Evolutionary conservation across 2,888 invertebrate genomes (phyloP), one percentile per base, ranked within the genome.

Genomic region (Tupiocoris notatus): DNA sequence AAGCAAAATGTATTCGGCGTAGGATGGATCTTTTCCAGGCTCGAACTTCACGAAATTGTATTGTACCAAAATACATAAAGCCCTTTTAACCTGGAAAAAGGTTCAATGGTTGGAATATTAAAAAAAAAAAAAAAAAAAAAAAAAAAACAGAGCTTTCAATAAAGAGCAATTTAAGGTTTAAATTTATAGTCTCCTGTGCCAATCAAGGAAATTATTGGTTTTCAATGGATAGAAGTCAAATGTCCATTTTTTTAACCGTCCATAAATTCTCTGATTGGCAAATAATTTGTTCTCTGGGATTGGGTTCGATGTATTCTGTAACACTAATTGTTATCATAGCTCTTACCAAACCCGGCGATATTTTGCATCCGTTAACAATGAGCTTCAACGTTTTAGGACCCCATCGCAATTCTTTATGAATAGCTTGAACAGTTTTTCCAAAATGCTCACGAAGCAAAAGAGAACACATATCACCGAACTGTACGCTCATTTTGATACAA

Each of bases 41-140:
- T 88, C 87, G 85, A 91, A 92, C 25, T 85, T 86, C 0, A 92
- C 92, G 77, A 95, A 85, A 73, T 92, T 91, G 83, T 91, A 93
- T 82, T 94, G 94, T 1, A 96, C 88, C 6, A 96, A 86, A 22
- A 93, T 88, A 68, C 91, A 88, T 23, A 96, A 83, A 17, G 92
- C 89, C 82, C 91, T 90, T 82, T 91, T 89, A 0, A 93, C 88
- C 94, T 94, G 83, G 22, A 88, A 25, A 21, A 57, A 21, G 12
- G 21, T n/a, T n/a, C n/a, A n/a, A n/a, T n/a, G n/a, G n/a, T n/a
- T n/a, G n/a, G n/a, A n/a, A n/a, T n/a, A n/a, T n/a, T n/a, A n/a
- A n/a, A n/a, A n/a, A n/a, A n/a, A n/a, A n/a, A n/a, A n/a, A n/a
- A n/a, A n/a, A n/a, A n/a, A n/a, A n/a, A n/a, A n/a, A n/a, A n/a